These are phyloP conservation scores for Acrocephalus arundinaceus DNA, from an alignment of 2,113 vertebrate species.

Conservation along the genomic window DNA sequence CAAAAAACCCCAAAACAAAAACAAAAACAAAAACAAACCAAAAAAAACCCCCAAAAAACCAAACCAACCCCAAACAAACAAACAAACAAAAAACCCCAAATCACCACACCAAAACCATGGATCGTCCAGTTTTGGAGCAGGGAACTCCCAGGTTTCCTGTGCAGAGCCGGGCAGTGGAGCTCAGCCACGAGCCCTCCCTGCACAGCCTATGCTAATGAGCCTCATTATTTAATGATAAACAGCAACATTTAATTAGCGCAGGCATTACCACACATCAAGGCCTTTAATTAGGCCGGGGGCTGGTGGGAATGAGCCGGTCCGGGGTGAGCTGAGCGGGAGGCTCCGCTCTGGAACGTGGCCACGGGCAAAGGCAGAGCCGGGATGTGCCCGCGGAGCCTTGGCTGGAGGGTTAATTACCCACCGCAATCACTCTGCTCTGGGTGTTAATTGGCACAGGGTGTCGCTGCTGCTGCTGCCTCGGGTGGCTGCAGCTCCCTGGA, in stretches of 20 bases:
- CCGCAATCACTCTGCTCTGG: rapidly evolving
- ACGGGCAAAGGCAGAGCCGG: not conserved
- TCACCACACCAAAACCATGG: not conserved
- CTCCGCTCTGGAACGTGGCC: not conserved
- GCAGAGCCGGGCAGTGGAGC: not conserved
- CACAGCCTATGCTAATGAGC: not conserved
- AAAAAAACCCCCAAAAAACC: too few species aligned
- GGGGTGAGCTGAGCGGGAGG: not conserved
- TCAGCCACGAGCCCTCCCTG: not conserved
- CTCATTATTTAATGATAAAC: constrained; percentile 26
- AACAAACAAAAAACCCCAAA: too few species aligned
- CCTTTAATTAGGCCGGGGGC: not conserved
- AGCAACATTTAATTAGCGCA: constrained; percentile 26
- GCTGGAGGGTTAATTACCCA: rapidly evolving
- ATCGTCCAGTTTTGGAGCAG: not conserved
- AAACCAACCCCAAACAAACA: not conserved
- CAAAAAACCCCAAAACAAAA: too few species aligned
- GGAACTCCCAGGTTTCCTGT: not conserved
- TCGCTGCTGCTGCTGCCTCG: not conserved
- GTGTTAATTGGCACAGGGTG: not conserved
- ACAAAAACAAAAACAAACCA: too few species aligned
- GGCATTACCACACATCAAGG: not conserved
- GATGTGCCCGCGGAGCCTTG: not conserved
- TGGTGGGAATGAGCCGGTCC: not conserved
- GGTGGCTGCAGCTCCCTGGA: not conserved